Percentiles rank a stretch among this genome's conserved stretches.
Conservation (phyloP, 2,888 invertebrate species). For the Danaus chrysippus region DNA sequence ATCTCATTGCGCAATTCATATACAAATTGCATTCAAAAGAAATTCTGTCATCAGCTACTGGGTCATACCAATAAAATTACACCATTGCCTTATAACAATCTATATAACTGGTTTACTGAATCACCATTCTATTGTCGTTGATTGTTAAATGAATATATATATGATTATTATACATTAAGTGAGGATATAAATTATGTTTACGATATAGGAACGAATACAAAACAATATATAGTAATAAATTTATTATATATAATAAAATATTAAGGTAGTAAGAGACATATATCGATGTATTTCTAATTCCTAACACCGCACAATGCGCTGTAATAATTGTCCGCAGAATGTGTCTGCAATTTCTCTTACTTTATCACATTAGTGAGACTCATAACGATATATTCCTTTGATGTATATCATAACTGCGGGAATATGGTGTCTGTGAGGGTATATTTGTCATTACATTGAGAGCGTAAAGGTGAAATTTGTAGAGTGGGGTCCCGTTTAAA, state of each 20-base stretch:
- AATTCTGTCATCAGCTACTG: constrained; percentile 33
- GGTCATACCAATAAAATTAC: constrained; percentile 33
- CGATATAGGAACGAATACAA: too few relatives aligned
- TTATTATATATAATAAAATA: neutral
- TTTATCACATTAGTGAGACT: constrained; percentile 64
- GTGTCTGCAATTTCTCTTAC: constrained; percentile 59
- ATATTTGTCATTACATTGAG: constrained; percentile 39
- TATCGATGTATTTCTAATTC: constrained; percentile 23
- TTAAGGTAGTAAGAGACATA: neutral
- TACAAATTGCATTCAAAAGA: constrained; percentile 36
- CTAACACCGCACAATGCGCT: constrained; percentile 54
- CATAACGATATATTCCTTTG: constrained; percentile 71
- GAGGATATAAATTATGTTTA: too few relatives aligned
- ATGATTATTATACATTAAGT: too few relatives aligned
- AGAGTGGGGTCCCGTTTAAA: constrained; percentile 59
- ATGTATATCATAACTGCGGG: constrained; percentile 60
- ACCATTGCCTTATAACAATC: constrained; percentile 32
- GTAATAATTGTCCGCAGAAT: constrained; percentile 72
- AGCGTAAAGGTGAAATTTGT: constrained; percentile 49
- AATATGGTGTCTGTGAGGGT: constrained; percentile 36
- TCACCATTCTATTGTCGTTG: constrained; percentile 41
- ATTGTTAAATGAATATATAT: too few relatives aligned
- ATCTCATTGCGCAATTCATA: constrained; percentile 37
- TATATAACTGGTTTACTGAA: constrained; percentile 23
- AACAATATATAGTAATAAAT: neutral